A percentile compares a stretch with the other conserved stretches of the same genome.
Evolutionary conservation across 2,888 invertebrate species (phyloP).

Genomic region (Drosophila quinaria): DNA sequence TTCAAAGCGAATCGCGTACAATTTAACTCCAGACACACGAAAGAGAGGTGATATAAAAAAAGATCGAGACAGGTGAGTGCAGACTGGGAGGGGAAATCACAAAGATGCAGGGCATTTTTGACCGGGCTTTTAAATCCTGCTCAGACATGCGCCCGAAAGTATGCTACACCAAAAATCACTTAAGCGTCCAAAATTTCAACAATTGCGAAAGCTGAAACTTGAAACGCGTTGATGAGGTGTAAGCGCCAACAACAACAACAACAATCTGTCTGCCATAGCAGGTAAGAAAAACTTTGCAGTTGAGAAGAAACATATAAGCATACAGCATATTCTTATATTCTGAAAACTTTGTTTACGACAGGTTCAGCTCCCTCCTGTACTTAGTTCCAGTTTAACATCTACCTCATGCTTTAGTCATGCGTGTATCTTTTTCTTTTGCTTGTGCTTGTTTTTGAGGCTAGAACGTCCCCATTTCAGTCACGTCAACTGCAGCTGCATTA

Average conservation of each 20-base stretch:
- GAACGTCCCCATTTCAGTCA: not conserved
- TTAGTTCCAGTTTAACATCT: not conserved
- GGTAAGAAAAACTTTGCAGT: slow-evolving; percentile 61
- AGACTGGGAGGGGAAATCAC: not conserved
- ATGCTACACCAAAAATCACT: slow-evolving; percentile 75
- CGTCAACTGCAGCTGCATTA: not conserved
- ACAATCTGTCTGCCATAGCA: slow-evolving; percentile 43
- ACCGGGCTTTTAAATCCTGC: slow-evolving; percentile 27
- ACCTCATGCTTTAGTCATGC: slow-evolving; percentile 10
- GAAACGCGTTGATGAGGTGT: slow-evolving; percentile 42
- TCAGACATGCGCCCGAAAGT: slow-evolving; percentile 52
- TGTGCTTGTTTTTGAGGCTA: not conserved
- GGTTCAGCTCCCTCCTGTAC: slow-evolving; percentile 11
- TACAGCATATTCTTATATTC: slow-evolving; percentile 18
- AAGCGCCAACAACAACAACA: slow-evolving; percentile 25
- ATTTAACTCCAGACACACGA: slow-evolving; percentile 37
- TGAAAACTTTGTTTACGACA: slow-evolving; percentile 53
- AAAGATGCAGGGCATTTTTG: slow-evolving; percentile 22
- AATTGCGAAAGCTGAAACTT: slow-evolving; percentile 52
- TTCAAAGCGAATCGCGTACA: slow-evolving; percentile 55
- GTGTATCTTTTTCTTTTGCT: slow-evolving; percentile 11
- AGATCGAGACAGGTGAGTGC: not conserved
- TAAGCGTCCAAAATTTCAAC: slow-evolving; percentile 65
- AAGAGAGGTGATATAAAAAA: not conserved
- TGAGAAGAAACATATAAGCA: slow-evolving; percentile 51